Evolutionary conservation across 1,140 invertebrate species (phyloP).

Genomic region (Aphis gossypii): DNA sequence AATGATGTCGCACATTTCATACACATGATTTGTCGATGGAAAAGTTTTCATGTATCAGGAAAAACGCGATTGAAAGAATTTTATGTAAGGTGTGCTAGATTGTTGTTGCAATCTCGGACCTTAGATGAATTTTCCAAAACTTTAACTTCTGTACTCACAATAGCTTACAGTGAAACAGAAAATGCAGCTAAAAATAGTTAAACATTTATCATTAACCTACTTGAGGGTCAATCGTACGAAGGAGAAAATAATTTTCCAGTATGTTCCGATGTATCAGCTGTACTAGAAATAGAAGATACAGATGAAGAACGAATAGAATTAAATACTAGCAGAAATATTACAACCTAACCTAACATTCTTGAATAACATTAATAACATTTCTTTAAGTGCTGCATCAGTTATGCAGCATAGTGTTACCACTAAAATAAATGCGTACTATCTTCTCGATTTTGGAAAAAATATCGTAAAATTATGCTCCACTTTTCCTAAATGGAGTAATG

Average conservation of each 20-base stretch:
- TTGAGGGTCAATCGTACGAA: neutral
- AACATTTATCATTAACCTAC: neutral
- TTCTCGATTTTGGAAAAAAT: neutral
- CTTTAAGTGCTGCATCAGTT: neutral
- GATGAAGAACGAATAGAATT: neutral
- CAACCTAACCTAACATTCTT: neutral
- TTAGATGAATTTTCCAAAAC: neutral
- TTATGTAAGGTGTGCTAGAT: neutral
- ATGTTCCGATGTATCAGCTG: neutral
- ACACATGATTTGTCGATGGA: neutral
- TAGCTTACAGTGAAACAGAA: neutral
- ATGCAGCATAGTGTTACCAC: neutral
- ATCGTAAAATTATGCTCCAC: neutral
- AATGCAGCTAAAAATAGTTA: neutral
- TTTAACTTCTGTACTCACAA: neutral
- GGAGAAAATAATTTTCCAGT: neutral
- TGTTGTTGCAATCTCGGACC: neutral
- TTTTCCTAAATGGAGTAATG: neutral
- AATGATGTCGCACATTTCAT: constrained; percentile 1
- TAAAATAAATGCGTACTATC: neutral
- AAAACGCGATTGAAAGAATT: neutral
- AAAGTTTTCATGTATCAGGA: neutral
- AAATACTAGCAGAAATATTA: neutral
- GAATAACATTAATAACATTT: neutral
- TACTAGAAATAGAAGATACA: neutral